These are phyloP conservation scores for Sebastes cheni DNA, from an alignment of 2,797 vertebrate species.

Conservation along the genomic window DNA sequence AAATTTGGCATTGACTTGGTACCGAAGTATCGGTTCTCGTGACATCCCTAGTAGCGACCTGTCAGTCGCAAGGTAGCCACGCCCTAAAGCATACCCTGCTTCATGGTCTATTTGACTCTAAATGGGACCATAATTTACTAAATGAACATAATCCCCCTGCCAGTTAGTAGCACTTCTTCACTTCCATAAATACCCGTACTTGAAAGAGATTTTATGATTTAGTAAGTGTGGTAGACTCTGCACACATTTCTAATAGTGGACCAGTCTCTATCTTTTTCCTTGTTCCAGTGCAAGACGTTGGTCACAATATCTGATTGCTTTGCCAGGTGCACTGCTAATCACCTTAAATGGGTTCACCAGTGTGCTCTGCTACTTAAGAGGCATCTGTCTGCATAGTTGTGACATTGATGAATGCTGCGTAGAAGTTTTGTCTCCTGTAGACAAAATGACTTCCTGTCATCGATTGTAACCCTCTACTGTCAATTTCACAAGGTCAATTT, in stretches of 20 bases:
- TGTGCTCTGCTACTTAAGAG: not conserved
- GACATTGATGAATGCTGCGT: not conserved
- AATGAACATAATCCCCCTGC: too few species aligned
- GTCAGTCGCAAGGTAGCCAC: too few species aligned
- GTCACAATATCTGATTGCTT: not conserved
- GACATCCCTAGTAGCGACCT: too few species aligned
- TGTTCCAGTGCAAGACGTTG: not conserved
- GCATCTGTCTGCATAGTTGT: not conserved
- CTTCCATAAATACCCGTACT: too few species aligned
- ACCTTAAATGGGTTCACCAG: not conserved
- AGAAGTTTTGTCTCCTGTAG: conserved; percentile 1
- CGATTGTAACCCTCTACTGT: conserved; percentile 5
- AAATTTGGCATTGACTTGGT: too few species aligned
- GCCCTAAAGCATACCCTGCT: too few species aligned
- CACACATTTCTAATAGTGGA: not conserved
- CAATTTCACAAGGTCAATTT: conserved; percentile 3
- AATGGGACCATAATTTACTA: too few species aligned
- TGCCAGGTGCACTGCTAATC: conserved; percentile 3
- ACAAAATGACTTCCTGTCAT: not conserved
- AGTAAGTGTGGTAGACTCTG: not conserved
- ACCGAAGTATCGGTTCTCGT: too few species aligned
- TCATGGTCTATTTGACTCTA: too few species aligned
- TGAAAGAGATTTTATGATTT: not conserved
- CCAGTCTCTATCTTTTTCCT: not conserved
- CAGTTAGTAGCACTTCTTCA: not conserved